Evolutionary conservation across 2,113 vertebrate genomes (phyloP).

Genomic region (Seriola aureovittata): DNA sequence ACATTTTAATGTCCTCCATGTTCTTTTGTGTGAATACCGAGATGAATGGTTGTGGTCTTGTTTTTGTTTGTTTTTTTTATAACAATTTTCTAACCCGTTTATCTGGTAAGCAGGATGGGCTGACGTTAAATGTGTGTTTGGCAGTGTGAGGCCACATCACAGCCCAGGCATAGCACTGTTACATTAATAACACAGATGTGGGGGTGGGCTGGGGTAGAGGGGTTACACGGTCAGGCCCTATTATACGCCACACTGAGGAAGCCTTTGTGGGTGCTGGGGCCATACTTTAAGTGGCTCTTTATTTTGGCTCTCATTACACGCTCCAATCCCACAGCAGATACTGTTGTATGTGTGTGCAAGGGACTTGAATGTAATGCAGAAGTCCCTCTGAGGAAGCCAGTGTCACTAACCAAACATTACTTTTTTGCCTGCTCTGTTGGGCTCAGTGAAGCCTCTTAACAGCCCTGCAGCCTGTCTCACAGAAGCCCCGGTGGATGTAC

Average conservation of each 20-base stretch:
- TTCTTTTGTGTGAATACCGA: slow-evolving; percentile 87
- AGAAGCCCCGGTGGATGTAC: slow-evolving; percentile 27
- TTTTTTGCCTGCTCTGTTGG: slow-evolving; percentile 39
- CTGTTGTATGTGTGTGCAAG: slow-evolving; percentile 61
- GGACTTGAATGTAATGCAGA: slow-evolving; percentile 63
- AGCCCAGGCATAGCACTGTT: slow-evolving; percentile 83
- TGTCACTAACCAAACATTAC: slow-evolving; percentile 69
- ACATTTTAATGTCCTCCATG: slow-evolving; percentile 88
- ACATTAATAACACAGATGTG: slow-evolving; percentile 89
- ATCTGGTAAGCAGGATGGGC: slow-evolving; percentile 86
- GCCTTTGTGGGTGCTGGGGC: slow-evolving; percentile 80
- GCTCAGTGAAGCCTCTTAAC: slow-evolving; percentile 22
- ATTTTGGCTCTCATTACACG: slow-evolving; percentile 81
- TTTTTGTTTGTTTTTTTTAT: slow-evolving; percentile 48
- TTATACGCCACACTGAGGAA: slow-evolving; percentile 78
- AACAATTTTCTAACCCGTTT: slow-evolving; percentile 90
- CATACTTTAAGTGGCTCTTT: slow-evolving; percentile 82
- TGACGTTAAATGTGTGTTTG: slow-evolving; percentile 88
- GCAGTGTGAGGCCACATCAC: slow-evolving; percentile 80
- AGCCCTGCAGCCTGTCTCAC: slow-evolving; percentile 14
- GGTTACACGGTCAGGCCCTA: slow-evolving; percentile 69
- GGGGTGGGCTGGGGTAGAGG: slow-evolving; percentile 58
- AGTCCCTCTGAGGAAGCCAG: slow-evolving; percentile 53
- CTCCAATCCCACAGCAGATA: slow-evolving; percentile 75
- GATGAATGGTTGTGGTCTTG: slow-evolving; percentile 75